These are phyloP conservation scores for Caerostris extrusa DNA, from an alignment of 1,140 invertebrate species.

Conservation along the genomic window DNA sequence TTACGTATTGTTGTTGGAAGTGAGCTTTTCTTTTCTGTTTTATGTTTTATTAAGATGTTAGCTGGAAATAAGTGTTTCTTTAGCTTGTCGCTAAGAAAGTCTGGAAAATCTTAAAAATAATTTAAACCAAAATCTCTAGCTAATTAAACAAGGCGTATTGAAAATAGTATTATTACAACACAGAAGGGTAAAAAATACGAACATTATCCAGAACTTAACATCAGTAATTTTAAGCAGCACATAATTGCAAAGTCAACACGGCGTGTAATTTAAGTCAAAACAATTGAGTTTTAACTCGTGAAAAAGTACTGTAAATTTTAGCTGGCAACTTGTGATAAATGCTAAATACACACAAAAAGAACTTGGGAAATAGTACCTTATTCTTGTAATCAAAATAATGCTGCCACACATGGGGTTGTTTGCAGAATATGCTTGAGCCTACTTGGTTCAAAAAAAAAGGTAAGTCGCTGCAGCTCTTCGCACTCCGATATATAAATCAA, in stretches of 20 bases:
- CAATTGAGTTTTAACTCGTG: neutral
- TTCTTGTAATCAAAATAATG: neutral
- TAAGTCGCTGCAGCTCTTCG: no score
- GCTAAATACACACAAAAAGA: neutral
- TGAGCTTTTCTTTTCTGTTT: no score
- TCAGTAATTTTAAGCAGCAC: neutral
- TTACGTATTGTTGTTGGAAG: no score
- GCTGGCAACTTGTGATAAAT: neutral
- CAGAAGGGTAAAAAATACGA: neutral
- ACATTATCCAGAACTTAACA: neutral
- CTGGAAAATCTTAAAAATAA: neutral
- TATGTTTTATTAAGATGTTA: no score
- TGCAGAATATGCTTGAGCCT: constrained; percentile 3
- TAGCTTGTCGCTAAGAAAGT: neutral
- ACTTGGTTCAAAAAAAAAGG: no score
- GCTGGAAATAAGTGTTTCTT: no score
- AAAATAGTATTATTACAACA: neutral
- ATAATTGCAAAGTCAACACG: neutral
- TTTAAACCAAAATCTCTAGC: neutral
- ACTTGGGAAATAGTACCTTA: neutral
- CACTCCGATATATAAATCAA: no score
- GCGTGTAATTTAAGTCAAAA: neutral
- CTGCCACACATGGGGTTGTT: neutral
- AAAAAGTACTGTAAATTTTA: constrained; percentile 10
- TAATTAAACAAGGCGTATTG: neutral